These are phyloP conservation scores for Echiichthys vipera DNA, from an alignment of 2,797 vertebrate species.

Conservation along the genomic window DNA sequence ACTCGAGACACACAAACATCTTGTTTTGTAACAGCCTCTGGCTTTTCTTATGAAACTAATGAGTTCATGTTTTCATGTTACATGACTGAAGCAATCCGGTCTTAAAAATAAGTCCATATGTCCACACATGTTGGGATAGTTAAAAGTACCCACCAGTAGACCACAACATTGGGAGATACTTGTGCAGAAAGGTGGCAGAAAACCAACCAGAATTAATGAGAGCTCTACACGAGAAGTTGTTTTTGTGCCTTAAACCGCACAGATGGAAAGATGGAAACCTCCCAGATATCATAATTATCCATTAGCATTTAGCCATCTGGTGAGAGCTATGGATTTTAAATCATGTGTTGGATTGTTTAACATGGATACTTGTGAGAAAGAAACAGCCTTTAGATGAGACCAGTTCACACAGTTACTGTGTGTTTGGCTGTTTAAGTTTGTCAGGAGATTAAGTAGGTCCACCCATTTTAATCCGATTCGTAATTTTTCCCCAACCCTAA, in stretches of 20 bases:
- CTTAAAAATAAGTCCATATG: neutral
- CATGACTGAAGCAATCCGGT: neutral
- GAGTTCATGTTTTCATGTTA: neutral
- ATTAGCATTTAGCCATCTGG: no score
- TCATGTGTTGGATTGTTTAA: neutral
- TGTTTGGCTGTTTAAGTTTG: no score
- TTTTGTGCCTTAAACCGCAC: neutral
- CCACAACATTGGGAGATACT: neutral
- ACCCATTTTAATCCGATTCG: neutral
- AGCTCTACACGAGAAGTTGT: neutral
- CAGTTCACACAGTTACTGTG: no score
- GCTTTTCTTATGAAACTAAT: slow-evolving; percentile 20
- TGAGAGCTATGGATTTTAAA: neutral
- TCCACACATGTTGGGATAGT: neutral
- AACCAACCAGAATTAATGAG: neutral
- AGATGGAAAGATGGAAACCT: neutral
- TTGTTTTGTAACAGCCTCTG: neutral
- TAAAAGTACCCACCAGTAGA: neutral
- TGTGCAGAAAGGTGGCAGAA: neutral
- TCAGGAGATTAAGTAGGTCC: neutral
- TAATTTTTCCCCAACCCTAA: neutral
- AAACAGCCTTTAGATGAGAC: no score
- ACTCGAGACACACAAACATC: neutral
- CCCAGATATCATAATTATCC: neutral
- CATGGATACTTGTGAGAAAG: neutral